A percentile compares a stretch with the other conserved stretches of the same genome.
phyloP scores from a whole-genome alignment of 2,113 vertebrate species.

The Junco hyemalis region DNA sequence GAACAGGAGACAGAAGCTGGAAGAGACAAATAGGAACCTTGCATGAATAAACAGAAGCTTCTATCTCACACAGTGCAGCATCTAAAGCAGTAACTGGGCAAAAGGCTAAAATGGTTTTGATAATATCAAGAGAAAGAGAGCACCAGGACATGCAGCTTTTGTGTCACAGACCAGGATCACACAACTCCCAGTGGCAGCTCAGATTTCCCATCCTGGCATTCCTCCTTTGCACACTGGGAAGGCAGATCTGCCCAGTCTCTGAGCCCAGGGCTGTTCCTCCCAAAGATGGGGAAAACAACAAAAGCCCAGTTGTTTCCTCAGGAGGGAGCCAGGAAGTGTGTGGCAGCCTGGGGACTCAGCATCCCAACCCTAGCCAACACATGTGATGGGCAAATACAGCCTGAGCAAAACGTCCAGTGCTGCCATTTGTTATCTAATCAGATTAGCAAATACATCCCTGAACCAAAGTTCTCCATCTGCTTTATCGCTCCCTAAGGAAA shows the following conservation, averaged over 20 bases:
- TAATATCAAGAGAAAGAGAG: background rate
- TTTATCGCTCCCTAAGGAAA: background rate
- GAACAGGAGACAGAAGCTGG: constrained; percentile 83
- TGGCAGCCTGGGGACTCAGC: background rate
- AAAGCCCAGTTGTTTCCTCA: constrained; percentile 59
- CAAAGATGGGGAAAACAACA: constrained; percentile 20
- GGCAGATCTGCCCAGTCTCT: background rate
- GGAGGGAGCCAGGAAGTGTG: constrained; percentile 28
- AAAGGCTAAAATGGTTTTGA: background rate
- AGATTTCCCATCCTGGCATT: background rate
- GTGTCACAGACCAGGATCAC: background rate
- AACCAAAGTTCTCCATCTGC: background rate
- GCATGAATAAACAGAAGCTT: constrained; percentile 59
- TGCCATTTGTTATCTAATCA: background rate
- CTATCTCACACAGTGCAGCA: constrained; percentile 1
- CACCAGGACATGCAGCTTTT: background rate
- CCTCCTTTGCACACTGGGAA: background rate
- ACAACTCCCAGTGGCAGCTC: background rate
- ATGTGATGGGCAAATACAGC: background rate
- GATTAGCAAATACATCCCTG: background rate
- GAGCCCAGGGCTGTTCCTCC: constrained; percentile 9
- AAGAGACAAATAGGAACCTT: constrained; percentile 83
- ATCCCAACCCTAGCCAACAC: constrained; percentile 9
- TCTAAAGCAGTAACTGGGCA: background rate
- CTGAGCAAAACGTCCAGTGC: background rate